These are phyloP conservation scores for Bombus cullumanus DNA, from an alignment of 1,140 invertebrate species.

Conservation along the genomic window DNA sequence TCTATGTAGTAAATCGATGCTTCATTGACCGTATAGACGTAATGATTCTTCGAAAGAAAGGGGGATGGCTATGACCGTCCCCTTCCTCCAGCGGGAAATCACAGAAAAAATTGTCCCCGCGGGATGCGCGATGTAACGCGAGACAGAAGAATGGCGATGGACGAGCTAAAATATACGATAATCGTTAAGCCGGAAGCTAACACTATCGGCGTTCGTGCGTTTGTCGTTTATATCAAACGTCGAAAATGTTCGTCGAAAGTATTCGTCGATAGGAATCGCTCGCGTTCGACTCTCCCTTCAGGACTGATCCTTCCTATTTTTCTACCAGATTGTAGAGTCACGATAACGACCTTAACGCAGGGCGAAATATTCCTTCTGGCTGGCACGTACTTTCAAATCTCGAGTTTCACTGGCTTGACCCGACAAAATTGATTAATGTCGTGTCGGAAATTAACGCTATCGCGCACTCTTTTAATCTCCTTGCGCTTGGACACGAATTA, in stretches of 20 bases:
- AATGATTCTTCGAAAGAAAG: slow-evolving; percentile 29
- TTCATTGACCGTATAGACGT: slow-evolving; percentile 37
- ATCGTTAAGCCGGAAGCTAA: slow-evolving; percentile 29
- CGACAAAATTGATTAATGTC: not conserved
- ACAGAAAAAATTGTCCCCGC: slow-evolving; percentile 31
- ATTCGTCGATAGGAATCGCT: slow-evolving; percentile 9
- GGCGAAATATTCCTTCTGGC: slow-evolving; percentile 7
- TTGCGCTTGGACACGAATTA: not conserved
- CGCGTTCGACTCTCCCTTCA: not conserved
- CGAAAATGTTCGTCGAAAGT: slow-evolving; percentile 34
- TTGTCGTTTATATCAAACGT: not conserved
- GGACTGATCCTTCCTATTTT: not conserved
- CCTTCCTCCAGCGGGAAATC: not conserved
- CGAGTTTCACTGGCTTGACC: not conserved
- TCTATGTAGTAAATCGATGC: slow-evolving; percentile 33
- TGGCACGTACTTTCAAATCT: not conserved
- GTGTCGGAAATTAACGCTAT: not conserved
- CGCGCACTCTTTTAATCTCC: not conserved
- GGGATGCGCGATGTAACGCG: slow-evolving; percentile 19
- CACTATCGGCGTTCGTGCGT: not conserved
- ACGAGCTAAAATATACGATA: slow-evolving; percentile 37
- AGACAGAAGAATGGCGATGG: slow-evolving; percentile 16
- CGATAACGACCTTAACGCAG: slow-evolving; percentile 17
- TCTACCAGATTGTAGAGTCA: not conserved
- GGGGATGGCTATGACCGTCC: too few relatives aligned